Evolutionary conservation across 2,113 vertebrate genomes (phyloP), one percentile per base, ranked within the genome.

Genomic region (Hippolais icterina): DNA sequence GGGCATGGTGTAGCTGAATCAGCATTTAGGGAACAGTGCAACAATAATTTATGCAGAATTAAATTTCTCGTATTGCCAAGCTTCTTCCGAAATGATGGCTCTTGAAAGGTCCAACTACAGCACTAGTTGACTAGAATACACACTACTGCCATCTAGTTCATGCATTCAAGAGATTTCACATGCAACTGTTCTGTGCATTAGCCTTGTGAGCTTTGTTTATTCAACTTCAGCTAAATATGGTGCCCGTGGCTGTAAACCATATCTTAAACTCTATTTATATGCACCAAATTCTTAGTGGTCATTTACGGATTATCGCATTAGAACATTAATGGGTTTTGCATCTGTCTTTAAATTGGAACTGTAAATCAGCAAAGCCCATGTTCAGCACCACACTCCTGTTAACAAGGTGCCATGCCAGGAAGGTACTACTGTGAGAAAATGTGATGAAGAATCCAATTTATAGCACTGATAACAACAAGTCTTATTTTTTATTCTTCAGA

Each of bases 371-470:
- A 1, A 82, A 84, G n/a, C 22, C 53, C 49, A 35, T 5, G 5
- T 41, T 68, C 41, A 60, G 46, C 28, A 92, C 29, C 69, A 65
- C 11, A 44, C 7, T 89, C 27, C 5, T 28, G 39, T 90, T 89
- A 93, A 95, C 71, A 81, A 92, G 71, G 39, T 87, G 72, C 21
- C 64, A 60, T 18, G 68, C 44, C 47, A 89, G 39, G 42, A 87
- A 93, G 42, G n/a, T 35, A 42, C 37, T 65, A 61, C 75, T 22
- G 39, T 31, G 15, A 91, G 50, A 70, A 85, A 93, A 69, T 0
- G 0, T 79, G 84, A 96, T 79, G 50, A 41, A 95, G 35, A 85
- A 90, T 61, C 69, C 90, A 94, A 76, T 94, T 95, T 83, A 76
- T 20, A 81, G 60, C 60, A 74, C 59, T n/a, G 66, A 83, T 72